Evolutionary conservation across 2,797 vertebrate genomes (phyloP).

Genomic region (Limnodromus scolopaceus): DNA sequence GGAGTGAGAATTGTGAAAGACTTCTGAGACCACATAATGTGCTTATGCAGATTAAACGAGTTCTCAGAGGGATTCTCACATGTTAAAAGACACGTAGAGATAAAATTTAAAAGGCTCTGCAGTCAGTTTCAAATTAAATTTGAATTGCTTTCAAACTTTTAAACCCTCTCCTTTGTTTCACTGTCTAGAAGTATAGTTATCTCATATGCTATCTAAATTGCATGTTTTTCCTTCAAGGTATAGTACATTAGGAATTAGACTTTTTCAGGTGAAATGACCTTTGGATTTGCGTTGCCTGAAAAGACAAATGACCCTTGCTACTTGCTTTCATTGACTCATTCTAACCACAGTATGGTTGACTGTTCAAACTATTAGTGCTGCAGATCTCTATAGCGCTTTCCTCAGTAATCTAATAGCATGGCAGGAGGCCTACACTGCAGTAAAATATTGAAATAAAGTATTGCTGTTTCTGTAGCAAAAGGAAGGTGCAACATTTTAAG

Average conservation of each 20-base stretch:
- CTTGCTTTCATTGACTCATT: slow-evolving; percentile 1
- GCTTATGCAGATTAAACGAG: slow-evolving; percentile 37
- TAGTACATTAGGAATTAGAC: background rate
- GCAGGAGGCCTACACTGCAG: background rate
- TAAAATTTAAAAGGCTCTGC: slow-evolving; percentile 23
- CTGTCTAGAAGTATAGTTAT: slow-evolving; percentile 21
- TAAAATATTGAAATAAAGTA: background rate
- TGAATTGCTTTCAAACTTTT: slow-evolving; percentile 46
- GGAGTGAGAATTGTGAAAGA: background rate
- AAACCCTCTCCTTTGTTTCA: slow-evolving; percentile 12
- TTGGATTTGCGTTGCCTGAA: slow-evolving; percentile 19
- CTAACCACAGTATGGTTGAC: background rate
- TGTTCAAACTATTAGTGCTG: background rate
- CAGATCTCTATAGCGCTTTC: background rate
- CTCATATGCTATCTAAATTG: slow-evolving; percentile 26
- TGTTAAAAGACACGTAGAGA: background rate
- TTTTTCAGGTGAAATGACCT: slow-evolving; percentile 45
- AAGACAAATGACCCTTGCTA: background rate
- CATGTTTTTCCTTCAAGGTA: background rate
- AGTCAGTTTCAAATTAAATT: slow-evolving; percentile 42
- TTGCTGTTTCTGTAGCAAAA: background rate
- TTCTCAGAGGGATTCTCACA: slow-evolving; percentile 17
- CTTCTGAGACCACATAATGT: slow-evolving; percentile 9
- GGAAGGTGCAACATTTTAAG: background rate
- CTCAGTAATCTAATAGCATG: background rate